Percentiles rank a stretch among this genome's conserved stretches.
phyloP scores from a whole-genome alignment of 2,888 invertebrate genomes.

The Andrena flavipes region DNA sequence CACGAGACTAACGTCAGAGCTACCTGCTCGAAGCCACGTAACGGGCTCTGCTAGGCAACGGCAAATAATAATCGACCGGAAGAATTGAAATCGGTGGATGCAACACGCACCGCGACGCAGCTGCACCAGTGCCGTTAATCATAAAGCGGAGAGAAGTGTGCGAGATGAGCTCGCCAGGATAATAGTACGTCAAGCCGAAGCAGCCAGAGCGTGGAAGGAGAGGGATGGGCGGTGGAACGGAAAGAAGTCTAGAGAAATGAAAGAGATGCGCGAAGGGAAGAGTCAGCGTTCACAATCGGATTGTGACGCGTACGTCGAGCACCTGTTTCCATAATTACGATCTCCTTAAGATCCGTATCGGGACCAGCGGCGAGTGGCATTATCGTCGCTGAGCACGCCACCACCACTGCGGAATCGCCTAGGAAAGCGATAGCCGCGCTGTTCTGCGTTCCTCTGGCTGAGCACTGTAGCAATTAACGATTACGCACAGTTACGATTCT shows the following conservation, averaged over 20 bases:
- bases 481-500: conserved; percentile 25
- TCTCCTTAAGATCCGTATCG: conserved; percentile 68
- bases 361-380: conserved; percentile 62
- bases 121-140: conserved; percentile 68
- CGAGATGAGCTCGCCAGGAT: conserved; percentile 49
- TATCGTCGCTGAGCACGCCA: conserved; percentile 44
- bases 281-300: conserved; percentile 67
- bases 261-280: conserved; percentile 12
- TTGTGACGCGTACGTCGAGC: conserved; percentile 75
- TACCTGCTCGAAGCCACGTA: conserved; percentile 21
- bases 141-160: conserved; percentile 45
- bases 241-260: conserved; percentile 3
- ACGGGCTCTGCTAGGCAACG: conserved; percentile 31
- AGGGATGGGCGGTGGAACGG: conserved; percentile 10
- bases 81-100: conserved; percentile 60
- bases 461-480: conserved; percentile 62
- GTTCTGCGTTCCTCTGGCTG: conserved; percentile 5
- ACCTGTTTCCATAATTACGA: conserved; percentile 80
- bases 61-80: conserved; percentile 60
- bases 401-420: conserved; percentile 46
- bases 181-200: conserved; percentile 37
- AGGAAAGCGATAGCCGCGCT: conserved; percentile 56
- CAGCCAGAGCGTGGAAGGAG: conserved; percentile 7
- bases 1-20: neutral
- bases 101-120: conserved; percentile 62